Evolutionary conservation across 2,888 invertebrate species (phyloP).

Genomic region (Agonopterix subpropinquella): DNA sequence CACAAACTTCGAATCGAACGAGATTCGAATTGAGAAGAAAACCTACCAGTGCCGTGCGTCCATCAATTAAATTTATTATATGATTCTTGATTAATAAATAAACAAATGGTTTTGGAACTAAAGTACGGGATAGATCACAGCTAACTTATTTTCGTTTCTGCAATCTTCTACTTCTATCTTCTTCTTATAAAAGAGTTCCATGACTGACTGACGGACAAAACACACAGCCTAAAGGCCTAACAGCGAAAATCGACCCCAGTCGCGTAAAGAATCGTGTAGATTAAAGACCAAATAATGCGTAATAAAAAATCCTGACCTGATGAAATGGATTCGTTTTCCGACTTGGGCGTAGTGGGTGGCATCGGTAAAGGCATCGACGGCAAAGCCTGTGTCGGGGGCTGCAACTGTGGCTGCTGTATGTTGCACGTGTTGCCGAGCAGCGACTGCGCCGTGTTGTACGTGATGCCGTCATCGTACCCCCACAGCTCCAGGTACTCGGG

Average conservation of each 20-base stretch:
- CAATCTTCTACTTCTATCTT: too few species aligned
- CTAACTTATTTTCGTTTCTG: too few species aligned
- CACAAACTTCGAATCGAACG: background rate
- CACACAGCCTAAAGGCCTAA: too few species aligned
- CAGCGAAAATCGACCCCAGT: too few species aligned
- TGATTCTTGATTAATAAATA: too few species aligned
- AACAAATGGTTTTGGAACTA: too few species aligned
- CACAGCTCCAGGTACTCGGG: conserved; percentile 88
- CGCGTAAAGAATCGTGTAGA: too few species aligned
- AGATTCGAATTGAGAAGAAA: background rate
- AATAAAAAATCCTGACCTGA: conserved; percentile 54
- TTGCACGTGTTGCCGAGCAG: conserved; percentile 66
- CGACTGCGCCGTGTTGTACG: conserved; percentile 61
- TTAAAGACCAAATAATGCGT: background rate
- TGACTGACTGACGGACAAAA: too few species aligned
- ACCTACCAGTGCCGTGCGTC: too few species aligned
- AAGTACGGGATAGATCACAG: too few species aligned
- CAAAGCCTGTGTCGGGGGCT: conserved; percentile 70
- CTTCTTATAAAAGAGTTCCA: too few species aligned
- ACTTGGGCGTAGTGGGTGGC: conserved; percentile 70
- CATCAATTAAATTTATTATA: too few species aligned
- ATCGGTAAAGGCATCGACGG: conserved; percentile 70
- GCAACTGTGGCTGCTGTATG: conserved; percentile 68
- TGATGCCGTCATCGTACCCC: conserved; percentile 79
- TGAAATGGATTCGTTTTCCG: conserved; percentile 72